phyloP scores from a whole-genome alignment of 2,113 vertebrate species.

The Callithrix jacchus region DNA sequence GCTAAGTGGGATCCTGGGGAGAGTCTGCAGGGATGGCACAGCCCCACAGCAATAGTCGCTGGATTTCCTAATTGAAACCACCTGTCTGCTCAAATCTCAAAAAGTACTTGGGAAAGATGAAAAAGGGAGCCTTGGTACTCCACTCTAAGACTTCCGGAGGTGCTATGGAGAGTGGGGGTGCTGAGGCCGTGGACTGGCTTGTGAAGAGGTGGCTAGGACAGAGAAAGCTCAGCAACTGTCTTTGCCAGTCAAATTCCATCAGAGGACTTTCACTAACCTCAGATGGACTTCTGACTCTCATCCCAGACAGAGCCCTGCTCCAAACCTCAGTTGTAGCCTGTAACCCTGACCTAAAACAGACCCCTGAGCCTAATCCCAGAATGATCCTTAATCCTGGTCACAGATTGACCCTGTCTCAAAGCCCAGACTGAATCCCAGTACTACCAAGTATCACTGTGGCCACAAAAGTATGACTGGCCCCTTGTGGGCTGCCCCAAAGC shows the following conservation, averaged over 20 bases:
- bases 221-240: not conserved
- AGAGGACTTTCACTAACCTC: not conserved
- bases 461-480: not conserved
- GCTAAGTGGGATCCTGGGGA: not conserved
- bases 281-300: not conserved
- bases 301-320: not conserved
- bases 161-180: too few species aligned
- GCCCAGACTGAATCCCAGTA: not conserved
- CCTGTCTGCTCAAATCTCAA: not conserved
- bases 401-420: not conserved
- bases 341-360: not conserved
- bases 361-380: not conserved
- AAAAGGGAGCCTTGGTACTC: not conserved
- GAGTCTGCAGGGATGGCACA: not conserved
- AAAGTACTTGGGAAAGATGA: not conserved
- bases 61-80: conserved; percentile 9
- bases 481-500: not conserved
- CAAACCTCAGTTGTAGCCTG: not conserved
- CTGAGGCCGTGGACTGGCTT: not conserved
- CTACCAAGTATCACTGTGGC: not conserved
- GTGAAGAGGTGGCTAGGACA: not conserved
- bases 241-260: not conserved
- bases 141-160: not conserved
- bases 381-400: not conserved
- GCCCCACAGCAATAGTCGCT: not conserved